Evolutionary conservation across 2,113 vertebrate species (phyloP), one percentile per base, ranked within the genome.

Genomic region (Syngnathus floridae): DNA sequence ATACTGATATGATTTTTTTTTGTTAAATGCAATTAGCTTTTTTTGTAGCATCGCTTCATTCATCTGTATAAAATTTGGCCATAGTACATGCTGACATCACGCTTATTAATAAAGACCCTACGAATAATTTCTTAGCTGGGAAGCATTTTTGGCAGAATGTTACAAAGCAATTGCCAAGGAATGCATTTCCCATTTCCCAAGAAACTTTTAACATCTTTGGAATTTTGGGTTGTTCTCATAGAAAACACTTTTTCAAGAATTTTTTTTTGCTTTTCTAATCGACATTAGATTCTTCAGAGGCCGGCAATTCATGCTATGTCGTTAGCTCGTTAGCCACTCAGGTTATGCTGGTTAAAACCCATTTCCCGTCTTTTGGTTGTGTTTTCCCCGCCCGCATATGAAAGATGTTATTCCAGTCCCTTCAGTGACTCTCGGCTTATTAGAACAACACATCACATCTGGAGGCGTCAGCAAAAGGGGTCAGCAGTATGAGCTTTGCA

Each of bases 391-490:
- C 12, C 14, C 54, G 6, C 54, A 35, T 17, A 56, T 26, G 26
- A 7, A 56, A 56, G 13, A 17, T 16, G 26, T 26, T 43, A 61
- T 43, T 61, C n/a, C n/a, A 5, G 12, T 5, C 10, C 37, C 37
- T 54, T 54, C 21, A 26, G 51, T 35, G 26, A 35, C 54, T 31
- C 54, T 55, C 26, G 2, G 40, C 40, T 61, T 61, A 43, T 61
- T 43, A 43, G 38, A 61, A 43, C n/a, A 61, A 22, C n/a, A 26
- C 40, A 61, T 61, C 59, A 41, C 40, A 61, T 43, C 38, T 26
- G 38, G 40, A 43, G n/a, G 40, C 40, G 21, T 43, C 59, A 43
- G 40, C 59, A 26, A 7, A n/a, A 31, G 26, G 17, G 56, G 35
- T 58, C 56, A 58, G 35, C 56, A 37, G 17, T 43, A 16, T 26